Evolutionary conservation across 2,113 vertebrate genomes (phyloP).

Genomic region (Phycodurus eques): DNA sequence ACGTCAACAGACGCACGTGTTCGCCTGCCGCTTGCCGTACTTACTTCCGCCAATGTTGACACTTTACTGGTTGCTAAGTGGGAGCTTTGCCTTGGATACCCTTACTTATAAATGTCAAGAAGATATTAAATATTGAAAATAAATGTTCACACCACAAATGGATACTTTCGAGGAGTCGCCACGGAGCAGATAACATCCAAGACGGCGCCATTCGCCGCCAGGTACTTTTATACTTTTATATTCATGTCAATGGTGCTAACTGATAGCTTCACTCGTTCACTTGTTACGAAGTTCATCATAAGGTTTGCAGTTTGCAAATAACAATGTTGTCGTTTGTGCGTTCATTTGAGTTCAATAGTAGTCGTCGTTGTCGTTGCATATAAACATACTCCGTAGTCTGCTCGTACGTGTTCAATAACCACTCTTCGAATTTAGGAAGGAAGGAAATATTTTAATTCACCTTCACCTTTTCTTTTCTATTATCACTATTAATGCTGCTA

Average conservation of each 20-base stretch:
- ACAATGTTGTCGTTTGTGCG: not conserved
- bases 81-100: conserved; percentile 31
- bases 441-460: too few species aligned
- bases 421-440: not conserved
- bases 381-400: not conserved
- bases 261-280: not conserved
- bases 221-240: not conserved
- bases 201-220: not conserved
- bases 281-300: not conserved
- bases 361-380: not conserved
- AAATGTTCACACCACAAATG: not conserved
- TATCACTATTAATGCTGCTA: too few species aligned
- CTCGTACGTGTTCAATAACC: not conserved
- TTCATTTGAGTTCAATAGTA: not conserved
- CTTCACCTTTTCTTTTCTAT: too few species aligned
- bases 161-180: not conserved
- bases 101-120: not conserved
- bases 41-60: conserved; percentile 52
- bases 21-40: conserved; percentile 60
- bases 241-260: not conserved
- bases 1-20: conserved; percentile 60
- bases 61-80: conserved; percentile 37
- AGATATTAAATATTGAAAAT: not conserved
- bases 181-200: conserved; percentile 1
- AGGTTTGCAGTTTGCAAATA: not conserved